A percentile compares a stretch with the other conserved stretches of the same genome.
These are phyloP conservation scores for Amiota mariae DNA, from an alignment of 2,888 invertebrate species.

Conservation along the genomic window DNA sequence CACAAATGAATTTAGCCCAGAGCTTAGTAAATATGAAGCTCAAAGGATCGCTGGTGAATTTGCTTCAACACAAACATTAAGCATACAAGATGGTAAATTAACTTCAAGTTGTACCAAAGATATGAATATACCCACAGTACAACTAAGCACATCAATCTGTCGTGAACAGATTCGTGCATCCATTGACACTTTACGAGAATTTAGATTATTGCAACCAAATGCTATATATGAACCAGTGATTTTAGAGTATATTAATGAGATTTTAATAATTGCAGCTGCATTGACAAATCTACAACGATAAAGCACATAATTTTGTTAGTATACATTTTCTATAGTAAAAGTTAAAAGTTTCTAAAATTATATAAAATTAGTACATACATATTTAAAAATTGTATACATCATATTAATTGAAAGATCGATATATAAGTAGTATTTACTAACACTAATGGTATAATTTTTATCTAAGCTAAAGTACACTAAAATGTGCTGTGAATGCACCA, in stretches of 20 bases:
- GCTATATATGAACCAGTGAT: slow-evolving; percentile 66
- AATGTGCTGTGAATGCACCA: no score
- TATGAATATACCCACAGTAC: slow-evolving; percentile 68
- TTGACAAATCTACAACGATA: slow-evolving; percentile 70
- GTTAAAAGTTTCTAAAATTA: no score
- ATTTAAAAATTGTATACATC: no score
- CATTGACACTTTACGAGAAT: slow-evolving; percentile 67
- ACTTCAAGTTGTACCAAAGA: slow-evolving; percentile 66
- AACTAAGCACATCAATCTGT: slow-evolving; percentile 64
- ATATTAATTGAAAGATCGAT: no score
- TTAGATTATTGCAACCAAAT: slow-evolving; percentile 67
- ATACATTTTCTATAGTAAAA: background rate
- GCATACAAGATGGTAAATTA: slow-evolving; percentile 65
- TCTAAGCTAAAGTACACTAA: no score
- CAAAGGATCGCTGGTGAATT: slow-evolving; percentile 59
- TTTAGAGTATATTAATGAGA: slow-evolving; percentile 70
- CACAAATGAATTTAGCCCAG: slow-evolving; percentile 43
- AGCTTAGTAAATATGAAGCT: slow-evolving; percentile 59
- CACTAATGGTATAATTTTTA: no score
- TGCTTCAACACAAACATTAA: slow-evolving; percentile 65
- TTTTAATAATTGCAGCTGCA: slow-evolving; percentile 69
- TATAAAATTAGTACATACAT: no score
- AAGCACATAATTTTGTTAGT: background rate
- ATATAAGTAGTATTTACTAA: no score
- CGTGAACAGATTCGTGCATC: slow-evolving; percentile 68